These are phyloP conservation scores for Drosophila meridionalis DNA, from an alignment of 2,888 invertebrate species.

Conservation along the genomic window DNA sequence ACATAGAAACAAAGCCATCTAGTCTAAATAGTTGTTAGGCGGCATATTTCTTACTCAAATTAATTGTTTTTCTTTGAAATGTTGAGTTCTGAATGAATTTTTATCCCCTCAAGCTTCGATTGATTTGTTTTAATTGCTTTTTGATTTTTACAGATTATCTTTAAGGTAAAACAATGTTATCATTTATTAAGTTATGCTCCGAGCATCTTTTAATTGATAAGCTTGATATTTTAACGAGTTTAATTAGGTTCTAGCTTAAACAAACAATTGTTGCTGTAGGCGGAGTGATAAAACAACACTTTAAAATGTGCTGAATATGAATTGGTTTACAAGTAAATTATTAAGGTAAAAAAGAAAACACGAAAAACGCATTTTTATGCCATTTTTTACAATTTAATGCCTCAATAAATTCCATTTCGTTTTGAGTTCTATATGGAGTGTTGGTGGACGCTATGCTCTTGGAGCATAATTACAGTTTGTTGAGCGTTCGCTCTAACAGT, in stretches of 20 bases:
- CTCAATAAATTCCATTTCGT: conserved; percentile 26
- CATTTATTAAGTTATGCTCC: not conserved
- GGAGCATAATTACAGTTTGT: conserved; percentile 38
- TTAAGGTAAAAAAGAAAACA: conserved; percentile 35
- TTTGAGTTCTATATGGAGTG: conserved; percentile 1
- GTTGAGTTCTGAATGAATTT: not conserved
- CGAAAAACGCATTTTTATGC: conserved; percentile 44
- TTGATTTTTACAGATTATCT: not conserved
- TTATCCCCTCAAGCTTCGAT: not conserved
- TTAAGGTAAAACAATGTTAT: not conserved
- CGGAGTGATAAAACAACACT: not conserved
- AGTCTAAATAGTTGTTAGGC: not conserved
- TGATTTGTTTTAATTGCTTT: not conserved
- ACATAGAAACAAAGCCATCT: not conserved
- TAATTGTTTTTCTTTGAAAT: not conserved
- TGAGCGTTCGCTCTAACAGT: conserved; percentile 4
- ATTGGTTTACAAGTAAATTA: not conserved
- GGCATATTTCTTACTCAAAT: not conserved
- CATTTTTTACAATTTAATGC: conserved; percentile 15
- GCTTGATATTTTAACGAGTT: not conserved
- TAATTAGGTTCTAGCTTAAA: not conserved
- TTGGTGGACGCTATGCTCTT: not conserved
- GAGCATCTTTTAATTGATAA: not conserved
- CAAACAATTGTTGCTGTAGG: not conserved
- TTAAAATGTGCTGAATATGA: not conserved